These are phyloP conservation scores for Sitta carolinensis DNA, from an alignment of 2,797 vertebrate species.

Conservation along the genomic window DNA sequence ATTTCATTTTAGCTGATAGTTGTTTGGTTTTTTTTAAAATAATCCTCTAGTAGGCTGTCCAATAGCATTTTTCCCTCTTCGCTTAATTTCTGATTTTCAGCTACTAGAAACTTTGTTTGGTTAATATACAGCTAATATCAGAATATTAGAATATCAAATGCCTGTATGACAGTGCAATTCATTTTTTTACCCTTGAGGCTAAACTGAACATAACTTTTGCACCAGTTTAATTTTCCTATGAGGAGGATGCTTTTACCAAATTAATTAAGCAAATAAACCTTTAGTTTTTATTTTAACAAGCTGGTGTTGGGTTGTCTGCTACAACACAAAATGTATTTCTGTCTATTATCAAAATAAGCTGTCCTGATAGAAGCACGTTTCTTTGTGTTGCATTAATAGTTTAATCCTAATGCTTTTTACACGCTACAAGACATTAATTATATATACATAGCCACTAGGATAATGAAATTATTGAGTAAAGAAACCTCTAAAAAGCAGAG, in stretches of 20 bases:
- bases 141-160: neutral
- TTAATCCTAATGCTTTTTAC: fast-evolving
- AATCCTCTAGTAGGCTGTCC: neutral
- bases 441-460: neutral
- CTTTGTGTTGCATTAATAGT: neutral
- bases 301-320: neutral
- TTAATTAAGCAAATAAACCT: neutral
- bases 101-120: neutral
- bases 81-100: neutral
- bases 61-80: neutral
- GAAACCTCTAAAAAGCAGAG: neutral
- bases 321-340: neutral
- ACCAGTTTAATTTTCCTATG: neutral
- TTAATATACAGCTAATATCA: neutral
- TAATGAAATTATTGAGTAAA: neutral
- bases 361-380: neutral
- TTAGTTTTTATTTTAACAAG: neutral
- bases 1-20: neutral
- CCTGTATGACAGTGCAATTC: neutral
- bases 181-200: neutral
- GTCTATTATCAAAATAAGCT: neutral
- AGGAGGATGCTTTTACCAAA: neutral
- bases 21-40: neutral
- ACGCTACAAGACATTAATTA: neutral
- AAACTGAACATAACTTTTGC: neutral